Conservation (phyloP, 2,113 vertebrate species). For the Cheilinus undulatus region DNA sequence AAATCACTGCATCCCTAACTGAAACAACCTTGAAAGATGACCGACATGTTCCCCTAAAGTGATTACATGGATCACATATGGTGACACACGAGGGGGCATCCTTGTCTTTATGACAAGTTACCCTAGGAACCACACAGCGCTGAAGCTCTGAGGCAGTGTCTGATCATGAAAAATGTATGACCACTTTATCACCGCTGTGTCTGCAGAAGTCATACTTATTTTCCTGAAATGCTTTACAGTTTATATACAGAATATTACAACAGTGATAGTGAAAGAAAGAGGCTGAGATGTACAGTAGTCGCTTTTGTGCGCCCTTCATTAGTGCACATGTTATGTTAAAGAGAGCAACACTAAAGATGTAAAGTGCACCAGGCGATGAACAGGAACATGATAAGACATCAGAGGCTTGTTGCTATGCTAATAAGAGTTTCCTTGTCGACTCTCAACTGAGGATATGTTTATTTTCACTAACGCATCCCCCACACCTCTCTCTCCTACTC, state of each 20-base stretch:
- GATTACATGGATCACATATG: conserved; percentile 51
- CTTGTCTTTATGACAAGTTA: conserved; percentile 50
- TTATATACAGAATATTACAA: not conserved
- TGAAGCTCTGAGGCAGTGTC: conserved; percentile 36
- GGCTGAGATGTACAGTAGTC: conserved; percentile 12
- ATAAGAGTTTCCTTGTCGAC: conserved; percentile 58
- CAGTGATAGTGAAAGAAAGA: conserved; percentile 4
- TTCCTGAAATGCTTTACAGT: conserved; percentile 2
- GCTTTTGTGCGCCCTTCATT: conserved; percentile 28
- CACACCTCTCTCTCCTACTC: conserved; percentile 49
- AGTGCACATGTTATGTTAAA: conserved; percentile 45
- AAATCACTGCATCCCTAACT: conserved; percentile 25
- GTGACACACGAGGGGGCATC: conserved; percentile 30
- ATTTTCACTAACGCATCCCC: conserved; percentile 62
- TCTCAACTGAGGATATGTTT: conserved; percentile 65
- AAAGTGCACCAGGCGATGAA: conserved; percentile 52
- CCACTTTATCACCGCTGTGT: conserved; percentile 19
- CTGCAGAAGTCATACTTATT: conserved; percentile 17
- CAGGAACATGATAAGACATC: conserved; percentile 61
- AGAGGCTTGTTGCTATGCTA: conserved; percentile 72
- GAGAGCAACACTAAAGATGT: conserved; percentile 25
- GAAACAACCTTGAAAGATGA: conserved; percentile 64
- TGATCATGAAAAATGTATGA: conserved; percentile 19
- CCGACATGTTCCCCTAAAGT: conserved; percentile 36
- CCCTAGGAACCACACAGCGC: conserved; percentile 19